phyloP scores from a whole-genome alignment of 53 echinoderm and acorn worm genomes.

The Luidia sarsii region DNA sequence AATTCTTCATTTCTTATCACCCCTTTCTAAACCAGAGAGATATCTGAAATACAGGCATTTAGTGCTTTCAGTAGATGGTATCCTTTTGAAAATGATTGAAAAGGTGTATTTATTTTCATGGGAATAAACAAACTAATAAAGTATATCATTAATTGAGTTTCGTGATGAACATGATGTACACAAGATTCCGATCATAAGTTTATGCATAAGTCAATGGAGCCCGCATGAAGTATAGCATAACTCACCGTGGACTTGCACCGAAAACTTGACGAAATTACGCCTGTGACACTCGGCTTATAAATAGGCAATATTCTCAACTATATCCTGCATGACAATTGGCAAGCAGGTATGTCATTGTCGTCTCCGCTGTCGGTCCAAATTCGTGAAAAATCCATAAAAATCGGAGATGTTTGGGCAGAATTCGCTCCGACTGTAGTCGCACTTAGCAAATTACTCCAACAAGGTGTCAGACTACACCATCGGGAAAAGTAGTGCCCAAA shows the following conservation, averaged over 20 bases:
- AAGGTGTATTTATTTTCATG: too few species aligned
- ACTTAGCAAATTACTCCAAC: neutral
- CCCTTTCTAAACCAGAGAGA: too few species aligned
- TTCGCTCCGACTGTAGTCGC: neutral
- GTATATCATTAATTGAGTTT: too few species aligned
- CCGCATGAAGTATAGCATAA: neutral
- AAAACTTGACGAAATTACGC: neutral
- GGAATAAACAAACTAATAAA: too few species aligned
- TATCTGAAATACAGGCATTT: too few species aligned
- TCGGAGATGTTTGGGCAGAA: neutral
- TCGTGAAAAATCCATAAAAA: conserved; percentile 4
- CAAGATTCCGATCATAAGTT: too few species aligned
- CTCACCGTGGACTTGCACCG: neutral
- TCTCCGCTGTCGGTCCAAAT: neutral
- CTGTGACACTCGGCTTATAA: conserved; percentile 3
- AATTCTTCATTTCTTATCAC: too few species aligned
- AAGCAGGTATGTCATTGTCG: neutral
- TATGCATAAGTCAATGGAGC: neutral
- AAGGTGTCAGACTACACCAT: neutral
- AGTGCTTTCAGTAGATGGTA: too few species aligned
- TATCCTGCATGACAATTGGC: neutral
- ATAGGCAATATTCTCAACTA: neutral
- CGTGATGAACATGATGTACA: too few species aligned
- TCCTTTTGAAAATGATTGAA: too few species aligned
- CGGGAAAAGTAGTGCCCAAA: neutral